Evolutionary conservation across 23 tunicate genomes (phyloP), one percentile per base, ranked within the genome.

Genomic region (Botrylloides violaceus): DNA sequence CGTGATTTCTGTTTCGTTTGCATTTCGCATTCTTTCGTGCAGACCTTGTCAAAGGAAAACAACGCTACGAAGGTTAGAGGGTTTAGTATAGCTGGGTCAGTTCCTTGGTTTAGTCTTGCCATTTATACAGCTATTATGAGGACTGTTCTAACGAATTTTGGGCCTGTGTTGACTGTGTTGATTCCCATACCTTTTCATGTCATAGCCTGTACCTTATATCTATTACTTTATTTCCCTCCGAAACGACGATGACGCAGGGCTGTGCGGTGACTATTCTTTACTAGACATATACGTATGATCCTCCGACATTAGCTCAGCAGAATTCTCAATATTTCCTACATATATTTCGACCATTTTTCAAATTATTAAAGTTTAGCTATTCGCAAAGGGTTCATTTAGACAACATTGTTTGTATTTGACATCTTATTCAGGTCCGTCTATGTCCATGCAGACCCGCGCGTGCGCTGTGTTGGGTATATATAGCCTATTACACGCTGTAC

Each of bases 1-100:
- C 32, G 70, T 27, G 70, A 63, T 63, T 63, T 63, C 29, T 63
- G 70, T 63, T 63, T 63, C 33, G 70, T 63, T 3, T 63, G 70
- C 9, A 63, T 63, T 27, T 63, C 70, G 19, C 70, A 63, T 63
- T 63, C 70, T 3, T 28, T 63, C 6, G 35, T 63, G 32, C 35
- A 63, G 29, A 63, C 70, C 3, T 19, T 63, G 36, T 63, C 26
- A 4, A 29, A 29, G 23, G 70, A 63, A 28, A 3, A 31, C 32
- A 33, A 31, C 3, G 70, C 32, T 9, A 63, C 70, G 20, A 63
- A 63, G 9, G 70, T 63, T 12, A 31, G 70, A 7, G 70, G 35
- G 7, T 63, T 63, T 9, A 63, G 70, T 28, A 63, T 63, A 27
- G 32, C 70, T 29, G 70, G 70, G 4, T 29, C 70, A 19, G 70